Conservation (phyloP, 2,888 invertebrate genomes). For the Noctuana brunneofusca region DNA sequence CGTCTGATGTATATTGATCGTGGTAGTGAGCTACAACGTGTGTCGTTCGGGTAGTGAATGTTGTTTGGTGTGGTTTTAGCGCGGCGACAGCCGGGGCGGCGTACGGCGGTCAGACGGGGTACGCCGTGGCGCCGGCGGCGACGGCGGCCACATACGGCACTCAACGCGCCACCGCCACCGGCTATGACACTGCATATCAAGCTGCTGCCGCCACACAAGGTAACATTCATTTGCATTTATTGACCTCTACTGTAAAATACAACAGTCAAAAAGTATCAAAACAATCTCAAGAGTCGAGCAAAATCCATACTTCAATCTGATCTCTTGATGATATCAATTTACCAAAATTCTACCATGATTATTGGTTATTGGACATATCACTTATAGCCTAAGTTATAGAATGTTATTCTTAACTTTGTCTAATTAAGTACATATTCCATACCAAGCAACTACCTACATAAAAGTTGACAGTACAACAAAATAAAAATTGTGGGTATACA, state of each 20-base stretch:
- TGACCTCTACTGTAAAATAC: neutral
- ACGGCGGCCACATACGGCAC: slow-evolving; percentile 93
- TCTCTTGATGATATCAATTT: too few relatives aligned
- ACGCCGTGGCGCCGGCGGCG: slow-evolving; percentile 91
- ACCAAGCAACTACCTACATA: too few relatives aligned
- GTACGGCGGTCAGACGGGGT: slow-evolving; percentile 92
- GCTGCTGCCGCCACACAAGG: slow-evolving; percentile 91
- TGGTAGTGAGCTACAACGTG: slow-evolving; percentile 39
- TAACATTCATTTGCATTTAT: slow-evolving; percentile 50
- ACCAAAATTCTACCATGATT: too few relatives aligned
- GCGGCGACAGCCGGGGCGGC: slow-evolving; percentile 90
- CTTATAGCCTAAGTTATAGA: too few relatives aligned
- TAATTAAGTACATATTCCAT: too few relatives aligned
- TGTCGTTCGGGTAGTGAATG: slow-evolving; percentile 42
- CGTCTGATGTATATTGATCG: slow-evolving; percentile 72
- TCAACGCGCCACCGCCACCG: slow-evolving; percentile 89
- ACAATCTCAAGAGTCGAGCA: too few relatives aligned
- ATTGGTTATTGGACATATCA: too few relatives aligned
- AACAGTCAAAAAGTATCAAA: too few relatives aligned
- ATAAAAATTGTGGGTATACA: too few relatives aligned
- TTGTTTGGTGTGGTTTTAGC: slow-evolving; percentile 60
- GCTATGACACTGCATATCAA: slow-evolving; percentile 92
- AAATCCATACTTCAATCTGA: too few relatives aligned
- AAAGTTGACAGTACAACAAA: too few relatives aligned
- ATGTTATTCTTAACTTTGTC: too few relatives aligned